These are phyloP conservation scores for Lanius ludovicianus DNA, from an alignment of 2,113 vertebrate genomes.

Conservation along the genomic window DNA sequence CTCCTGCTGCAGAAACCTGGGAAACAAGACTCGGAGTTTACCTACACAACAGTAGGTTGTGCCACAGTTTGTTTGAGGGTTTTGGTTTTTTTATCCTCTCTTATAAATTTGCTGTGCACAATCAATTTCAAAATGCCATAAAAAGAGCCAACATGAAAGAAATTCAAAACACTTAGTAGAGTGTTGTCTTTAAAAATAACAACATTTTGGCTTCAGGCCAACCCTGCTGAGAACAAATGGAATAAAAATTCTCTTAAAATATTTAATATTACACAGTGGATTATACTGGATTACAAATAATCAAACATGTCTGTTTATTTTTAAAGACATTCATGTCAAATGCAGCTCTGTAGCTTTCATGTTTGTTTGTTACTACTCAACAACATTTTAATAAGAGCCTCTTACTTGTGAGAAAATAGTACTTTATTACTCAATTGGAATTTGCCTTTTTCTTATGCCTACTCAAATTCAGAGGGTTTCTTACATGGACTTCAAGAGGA, in stretches of 20 bases:
- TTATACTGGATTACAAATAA: constrained; percentile 44
- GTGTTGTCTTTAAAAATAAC: constrained; percentile 34
- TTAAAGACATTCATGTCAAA: not conserved
- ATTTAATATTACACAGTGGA: constrained; percentile 43
- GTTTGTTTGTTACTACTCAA: not conserved
- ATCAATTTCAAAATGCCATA: constrained; percentile 54
- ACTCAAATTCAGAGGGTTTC: not conserved
- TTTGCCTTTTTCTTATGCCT: not conserved
- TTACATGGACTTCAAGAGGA: not conserved
- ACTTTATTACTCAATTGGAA: not conserved
- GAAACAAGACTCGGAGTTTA: not conserved
- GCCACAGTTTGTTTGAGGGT: not conserved
- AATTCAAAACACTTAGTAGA: constrained; percentile 25
- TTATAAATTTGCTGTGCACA: constrained; percentile 41
- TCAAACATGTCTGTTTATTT: constrained; percentile 36
- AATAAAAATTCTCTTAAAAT: constrained; percentile 44
- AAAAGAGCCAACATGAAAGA: constrained; percentile 63
- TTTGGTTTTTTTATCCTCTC: not conserved
- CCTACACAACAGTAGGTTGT: not conserved
- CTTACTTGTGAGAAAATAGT: not conserved
- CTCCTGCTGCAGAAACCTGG: not conserved
- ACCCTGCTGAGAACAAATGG: constrained; percentile 20
- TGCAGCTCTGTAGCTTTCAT: not conserved
- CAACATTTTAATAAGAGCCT: not conserved
- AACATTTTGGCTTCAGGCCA: constrained; percentile 51